Conservation (phyloP, 2,888 invertebrate genomes). For the Aethes cnicana region DNA sequence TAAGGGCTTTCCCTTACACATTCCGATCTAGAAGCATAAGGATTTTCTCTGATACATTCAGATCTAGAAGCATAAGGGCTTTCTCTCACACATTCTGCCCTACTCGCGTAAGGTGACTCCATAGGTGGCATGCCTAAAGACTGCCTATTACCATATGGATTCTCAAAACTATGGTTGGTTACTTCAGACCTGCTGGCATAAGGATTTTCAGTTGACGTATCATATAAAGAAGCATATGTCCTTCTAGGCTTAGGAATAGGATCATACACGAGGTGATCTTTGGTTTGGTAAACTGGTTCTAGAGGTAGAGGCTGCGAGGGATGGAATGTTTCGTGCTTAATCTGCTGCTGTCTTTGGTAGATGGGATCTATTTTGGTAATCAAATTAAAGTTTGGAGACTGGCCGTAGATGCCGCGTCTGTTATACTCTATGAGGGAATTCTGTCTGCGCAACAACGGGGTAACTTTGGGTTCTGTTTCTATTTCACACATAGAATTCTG, state of each 20-base stretch:
- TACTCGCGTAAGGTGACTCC: slow-evolving; percentile 62
- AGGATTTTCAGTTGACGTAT: slow-evolving; percentile 72
- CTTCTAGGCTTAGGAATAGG: slow-evolving; percentile 78
- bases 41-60: slow-evolving; percentile 46
- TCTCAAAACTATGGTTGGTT: slow-evolving; percentile 71
- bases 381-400: slow-evolving; percentile 76
- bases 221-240: slow-evolving; percentile 74
- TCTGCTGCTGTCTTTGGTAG: slow-evolving; percentile 79
- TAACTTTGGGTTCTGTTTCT: slow-evolving; percentile 81
- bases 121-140: slow-evolving; percentile 67
- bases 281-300: slow-evolving; percentile 79
- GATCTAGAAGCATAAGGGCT: slow-evolving; percentile 48
- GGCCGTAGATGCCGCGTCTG: slow-evolving; percentile 73
- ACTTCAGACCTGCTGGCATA: slow-evolving; percentile 70
- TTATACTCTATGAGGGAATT: slow-evolving; percentile 80
- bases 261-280: slow-evolving; percentile 75
- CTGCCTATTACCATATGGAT: slow-evolving; percentile 68
- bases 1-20: slow-evolving; percentile 40
- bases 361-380: slow-evolving; percentile 82
- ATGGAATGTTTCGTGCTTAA: slow-evolving; percentile 76
- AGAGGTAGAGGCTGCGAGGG: slow-evolving; percentile 79
- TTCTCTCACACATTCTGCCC: slow-evolving; percentile 50
- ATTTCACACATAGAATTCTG: slow-evolving; percentile 80
- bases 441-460: slow-evolving; percentile 77
- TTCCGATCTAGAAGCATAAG: slow-evolving; percentile 45